phyloP scores from a whole-genome alignment of 2,888 invertebrate genomes.

The Hermaeophaga mercurialis region DNA sequence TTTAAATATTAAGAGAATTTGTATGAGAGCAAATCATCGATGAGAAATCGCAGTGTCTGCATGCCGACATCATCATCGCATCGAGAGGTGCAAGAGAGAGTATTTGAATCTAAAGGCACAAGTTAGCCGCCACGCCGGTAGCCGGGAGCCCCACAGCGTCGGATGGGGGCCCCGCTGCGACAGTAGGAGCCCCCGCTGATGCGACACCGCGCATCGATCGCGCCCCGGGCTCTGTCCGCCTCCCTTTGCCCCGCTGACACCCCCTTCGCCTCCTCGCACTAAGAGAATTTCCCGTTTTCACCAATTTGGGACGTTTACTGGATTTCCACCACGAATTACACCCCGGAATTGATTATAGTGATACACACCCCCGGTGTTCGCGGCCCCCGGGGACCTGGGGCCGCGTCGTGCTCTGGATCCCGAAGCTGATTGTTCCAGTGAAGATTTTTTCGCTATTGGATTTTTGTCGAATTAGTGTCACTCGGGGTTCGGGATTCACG shows the following conservation, averaged over 20 bases:
- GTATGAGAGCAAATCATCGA: neutral
- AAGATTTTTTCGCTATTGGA: constrained; percentile 3
- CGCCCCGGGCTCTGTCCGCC: constrained; percentile 36
- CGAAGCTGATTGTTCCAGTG: neutral
- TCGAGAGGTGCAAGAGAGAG: constrained; percentile 4
- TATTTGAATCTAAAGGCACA: constrained; percentile 4
- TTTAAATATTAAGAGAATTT: no score
- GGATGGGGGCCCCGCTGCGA: constrained; percentile 52
- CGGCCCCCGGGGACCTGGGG: constrained; percentile 4
- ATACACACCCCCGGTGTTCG: constrained; percentile 25
- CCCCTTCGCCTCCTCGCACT: constrained; percentile 19
- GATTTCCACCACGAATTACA: constrained; percentile 34
- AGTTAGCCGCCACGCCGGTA: constrained; percentile 4
- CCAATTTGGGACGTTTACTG: constrained; percentile 35
- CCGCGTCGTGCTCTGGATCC: neutral
- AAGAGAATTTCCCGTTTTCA: constrained; percentile 35
- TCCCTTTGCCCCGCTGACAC: neutral
- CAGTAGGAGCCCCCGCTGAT: constrained; percentile 55
- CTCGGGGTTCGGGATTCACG: neutral
- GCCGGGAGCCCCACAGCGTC: constrained; percentile 47
- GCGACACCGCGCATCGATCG: constrained; percentile 54
- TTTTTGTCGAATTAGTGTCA: constrained; percentile 3
- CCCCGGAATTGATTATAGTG: constrained; percentile 33
- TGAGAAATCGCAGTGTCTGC: constrained; percentile 1
- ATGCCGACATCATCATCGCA: constrained; percentile 2